phyloP scores from a whole-genome alignment of 64 coral and sea anemone species.

The Porites lutea region DNA sequence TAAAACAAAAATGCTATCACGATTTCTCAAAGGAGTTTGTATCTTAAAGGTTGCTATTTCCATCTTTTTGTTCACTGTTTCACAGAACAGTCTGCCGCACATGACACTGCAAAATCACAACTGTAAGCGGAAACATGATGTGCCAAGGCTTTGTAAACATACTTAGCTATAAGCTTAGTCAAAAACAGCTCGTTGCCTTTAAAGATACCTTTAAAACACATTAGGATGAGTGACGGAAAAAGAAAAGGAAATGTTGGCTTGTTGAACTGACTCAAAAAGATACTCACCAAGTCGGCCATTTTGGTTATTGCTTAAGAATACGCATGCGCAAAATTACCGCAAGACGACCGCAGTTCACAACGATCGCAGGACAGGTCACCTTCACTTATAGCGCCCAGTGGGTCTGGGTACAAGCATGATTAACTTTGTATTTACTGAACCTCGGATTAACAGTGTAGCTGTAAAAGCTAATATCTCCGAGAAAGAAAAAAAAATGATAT shows the following conservation, averaged over 20 bases:
- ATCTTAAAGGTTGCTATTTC: too few relatives aligned
- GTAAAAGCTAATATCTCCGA: too few relatives aligned
- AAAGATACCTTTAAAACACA: background rate
- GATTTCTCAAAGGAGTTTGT: too few relatives aligned
- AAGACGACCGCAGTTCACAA: too few relatives aligned
- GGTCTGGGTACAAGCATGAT: too few relatives aligned
- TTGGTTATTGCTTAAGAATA: background rate
- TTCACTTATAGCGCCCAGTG: too few relatives aligned
- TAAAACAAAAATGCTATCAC: too few relatives aligned
- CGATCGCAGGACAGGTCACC: background rate
- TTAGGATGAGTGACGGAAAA: background rate
- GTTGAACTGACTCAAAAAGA: background rate
- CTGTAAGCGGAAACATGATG: background rate
- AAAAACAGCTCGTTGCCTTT: background rate
- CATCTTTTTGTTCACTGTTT: too few relatives aligned
- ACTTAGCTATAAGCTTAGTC: background rate
- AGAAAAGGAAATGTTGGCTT: background rate
- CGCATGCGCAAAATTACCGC: background rate
- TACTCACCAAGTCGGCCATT: conserved; percentile 51
- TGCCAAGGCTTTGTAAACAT: background rate
- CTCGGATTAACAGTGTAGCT: too few relatives aligned
- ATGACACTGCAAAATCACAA: conserved; percentile 28
- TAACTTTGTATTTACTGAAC: too few relatives aligned
- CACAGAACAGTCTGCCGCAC: background rate
- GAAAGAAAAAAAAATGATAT: too few relatives aligned